phyloP scores from a whole-genome alignment of 2,797 vertebrate species.

The Chloroceryle amazona region DNA sequence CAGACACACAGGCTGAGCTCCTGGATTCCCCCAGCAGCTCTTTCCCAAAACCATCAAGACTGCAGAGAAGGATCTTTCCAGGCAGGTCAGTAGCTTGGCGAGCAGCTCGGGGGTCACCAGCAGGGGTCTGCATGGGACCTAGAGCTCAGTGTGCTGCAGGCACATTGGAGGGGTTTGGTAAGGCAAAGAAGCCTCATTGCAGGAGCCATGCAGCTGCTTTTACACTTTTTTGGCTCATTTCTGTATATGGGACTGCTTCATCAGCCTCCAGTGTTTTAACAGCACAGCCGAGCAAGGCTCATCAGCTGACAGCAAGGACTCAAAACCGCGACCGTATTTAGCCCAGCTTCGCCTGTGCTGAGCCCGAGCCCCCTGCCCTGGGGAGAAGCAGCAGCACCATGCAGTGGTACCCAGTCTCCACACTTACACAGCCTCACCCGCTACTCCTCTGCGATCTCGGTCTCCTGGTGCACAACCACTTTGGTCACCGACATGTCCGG shows the following conservation, averaged over 20 bases:
- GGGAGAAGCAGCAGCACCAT: not conserved
- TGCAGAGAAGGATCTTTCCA: not conserved
- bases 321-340: not conserved
- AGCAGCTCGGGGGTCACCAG: not conserved
- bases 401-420: rapidly evolving
- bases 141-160: not conserved
- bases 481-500: constrained; percentile 99
- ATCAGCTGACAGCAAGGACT: not conserved
- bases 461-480: constrained; percentile 98
- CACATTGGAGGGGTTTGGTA: rapidly evolving
- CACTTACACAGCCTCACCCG: constrained; percentile 56
- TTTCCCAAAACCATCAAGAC: not conserved
- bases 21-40: not conserved
- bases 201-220: not conserved
- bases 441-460: constrained; percentile 93
- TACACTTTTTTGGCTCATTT: not conserved
- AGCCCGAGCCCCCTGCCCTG: not conserved
- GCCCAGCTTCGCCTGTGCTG: not conserved
- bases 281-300: not conserved
- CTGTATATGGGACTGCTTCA: not conserved
- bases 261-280: not conserved
- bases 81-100: not conserved
- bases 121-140: not conserved
- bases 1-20: not conserved
- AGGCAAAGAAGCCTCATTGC: not conserved